phyloP scores from a whole-genome alignment of 2,888 invertebrate species.

The Harpagoxenus sublaevis region DNA sequence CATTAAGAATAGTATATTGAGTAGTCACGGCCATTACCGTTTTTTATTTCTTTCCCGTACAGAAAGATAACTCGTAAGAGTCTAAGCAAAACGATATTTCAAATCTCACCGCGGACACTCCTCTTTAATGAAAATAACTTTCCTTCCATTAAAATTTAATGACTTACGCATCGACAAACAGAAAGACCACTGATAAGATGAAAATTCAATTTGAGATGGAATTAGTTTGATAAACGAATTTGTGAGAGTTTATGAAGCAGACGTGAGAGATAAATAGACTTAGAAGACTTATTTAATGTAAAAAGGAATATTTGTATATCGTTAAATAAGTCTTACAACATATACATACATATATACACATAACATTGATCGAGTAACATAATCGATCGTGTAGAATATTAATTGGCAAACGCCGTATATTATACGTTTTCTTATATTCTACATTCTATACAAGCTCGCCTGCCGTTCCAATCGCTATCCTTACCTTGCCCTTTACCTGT shows the following conservation, averaged over 20 bases:
- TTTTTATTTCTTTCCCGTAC: not conserved
- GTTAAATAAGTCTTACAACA: not conserved
- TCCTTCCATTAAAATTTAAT: constrained; percentile 28
- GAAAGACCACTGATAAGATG: not conserved
- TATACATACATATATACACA: no score
- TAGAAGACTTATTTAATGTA: not conserved
- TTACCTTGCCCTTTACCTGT: not conserved
- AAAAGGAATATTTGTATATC: not conserved
- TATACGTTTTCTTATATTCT: not conserved
- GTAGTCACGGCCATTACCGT: not conserved
- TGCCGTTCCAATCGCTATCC: not conserved
- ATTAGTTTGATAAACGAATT: constrained; percentile 5
- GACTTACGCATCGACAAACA: not conserved
- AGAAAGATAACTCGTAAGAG: constrained; percentile 4
- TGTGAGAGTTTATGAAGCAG: not conserved
- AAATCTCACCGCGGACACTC: not conserved
- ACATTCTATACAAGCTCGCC: not conserved
- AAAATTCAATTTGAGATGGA: not conserved
- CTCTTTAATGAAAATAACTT: constrained; percentile 4
- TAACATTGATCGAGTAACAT: not conserved
- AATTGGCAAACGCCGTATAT: not conserved
- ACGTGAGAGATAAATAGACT: not conserved
- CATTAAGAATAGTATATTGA: constrained; percentile 42
- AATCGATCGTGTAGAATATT: not conserved
- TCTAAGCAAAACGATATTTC: constrained; percentile 12